Conservation (phyloP, 2,888 invertebrate genomes). For the Augochlorella aurata region DNA sequence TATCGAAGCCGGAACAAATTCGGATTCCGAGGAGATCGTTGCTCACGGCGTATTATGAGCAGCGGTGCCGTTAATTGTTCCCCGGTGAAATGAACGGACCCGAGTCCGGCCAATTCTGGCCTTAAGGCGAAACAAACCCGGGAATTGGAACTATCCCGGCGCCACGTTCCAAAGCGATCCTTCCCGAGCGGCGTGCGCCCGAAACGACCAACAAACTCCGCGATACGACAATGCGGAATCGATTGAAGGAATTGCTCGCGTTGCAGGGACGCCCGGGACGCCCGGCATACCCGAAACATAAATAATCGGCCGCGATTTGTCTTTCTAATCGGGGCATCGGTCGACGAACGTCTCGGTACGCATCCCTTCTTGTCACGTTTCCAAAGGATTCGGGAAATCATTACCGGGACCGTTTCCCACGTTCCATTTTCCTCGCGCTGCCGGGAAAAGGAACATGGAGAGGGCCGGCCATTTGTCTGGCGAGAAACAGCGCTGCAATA, state of each 20-base stretch:
- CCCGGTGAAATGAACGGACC: neutral
- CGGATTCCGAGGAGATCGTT: neutral
- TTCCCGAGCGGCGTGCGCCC: neutral
- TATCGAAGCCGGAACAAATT: neutral
- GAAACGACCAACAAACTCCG: neutral
- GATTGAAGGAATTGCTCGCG: neutral
- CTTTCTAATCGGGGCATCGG: neutral
- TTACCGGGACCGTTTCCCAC: neutral
- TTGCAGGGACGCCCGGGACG: neutral
- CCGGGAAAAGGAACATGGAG: neutral
- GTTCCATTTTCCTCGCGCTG: neutral
- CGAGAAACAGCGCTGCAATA: neutral
- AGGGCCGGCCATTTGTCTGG: neutral
- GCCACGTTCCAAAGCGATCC: neutral
- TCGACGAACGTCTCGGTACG: neutral
- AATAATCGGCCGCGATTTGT: neutral
- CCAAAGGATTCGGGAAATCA: neutral
- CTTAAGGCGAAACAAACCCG: neutral
- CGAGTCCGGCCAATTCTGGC: neutral
- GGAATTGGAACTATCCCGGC: neutral
- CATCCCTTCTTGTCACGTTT: neutral
- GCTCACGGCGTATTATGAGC: neutral
- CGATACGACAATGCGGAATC: slow-evolving; percentile 3
- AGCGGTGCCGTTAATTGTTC: neutral
- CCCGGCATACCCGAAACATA: neutral